These are phyloP conservation scores for Dromius quadrimaculatus DNA, from an alignment of 2,888 invertebrate species.

Conservation along the genomic window DNA sequence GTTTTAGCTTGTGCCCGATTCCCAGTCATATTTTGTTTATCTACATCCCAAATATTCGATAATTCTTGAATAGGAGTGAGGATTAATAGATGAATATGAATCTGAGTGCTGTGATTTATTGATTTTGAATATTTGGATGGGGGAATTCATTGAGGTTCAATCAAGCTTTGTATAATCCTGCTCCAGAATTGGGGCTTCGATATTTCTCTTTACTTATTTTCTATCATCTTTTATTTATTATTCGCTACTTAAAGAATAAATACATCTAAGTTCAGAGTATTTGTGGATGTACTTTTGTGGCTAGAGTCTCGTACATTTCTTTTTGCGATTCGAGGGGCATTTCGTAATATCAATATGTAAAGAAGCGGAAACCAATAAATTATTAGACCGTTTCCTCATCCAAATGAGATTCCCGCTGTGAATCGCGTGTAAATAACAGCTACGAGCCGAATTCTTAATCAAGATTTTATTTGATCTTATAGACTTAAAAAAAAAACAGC, in stretches of 20 bases:
- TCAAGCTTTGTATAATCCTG: conserved; percentile 21
- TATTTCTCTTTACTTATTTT: too few species aligned
- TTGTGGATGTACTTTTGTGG: too few species aligned
- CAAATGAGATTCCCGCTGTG: not conserved
- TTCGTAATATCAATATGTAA: too few species aligned
- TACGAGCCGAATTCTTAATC: conserved; percentile 32
- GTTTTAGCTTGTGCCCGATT: conserved; percentile 15
- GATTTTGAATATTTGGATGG: conserved; percentile 26
- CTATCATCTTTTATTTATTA: too few species aligned
- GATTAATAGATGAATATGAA: conserved; percentile 6
- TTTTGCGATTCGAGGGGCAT: too few species aligned
- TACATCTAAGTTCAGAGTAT: too few species aligned
- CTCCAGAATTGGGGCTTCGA: too few species aligned
- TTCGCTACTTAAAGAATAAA: too few species aligned
- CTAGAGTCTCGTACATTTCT: too few species aligned
- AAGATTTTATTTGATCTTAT: conserved; percentile 26
- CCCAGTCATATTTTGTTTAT: conserved; percentile 20
- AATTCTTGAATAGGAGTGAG: conserved; percentile 10
- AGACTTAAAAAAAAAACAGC: too few species aligned
- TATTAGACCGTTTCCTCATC: too few species aligned
- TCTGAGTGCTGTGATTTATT: conserved; percentile 18
- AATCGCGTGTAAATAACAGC: conserved; percentile 31
- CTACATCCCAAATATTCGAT: conserved; percentile 11
- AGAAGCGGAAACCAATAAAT: too few species aligned
- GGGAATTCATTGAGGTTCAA: conserved; percentile 16